Evolutionary conservation across 2,797 vertebrate genomes (phyloP).

Genomic region (Petrocephalus sullivani): DNA sequence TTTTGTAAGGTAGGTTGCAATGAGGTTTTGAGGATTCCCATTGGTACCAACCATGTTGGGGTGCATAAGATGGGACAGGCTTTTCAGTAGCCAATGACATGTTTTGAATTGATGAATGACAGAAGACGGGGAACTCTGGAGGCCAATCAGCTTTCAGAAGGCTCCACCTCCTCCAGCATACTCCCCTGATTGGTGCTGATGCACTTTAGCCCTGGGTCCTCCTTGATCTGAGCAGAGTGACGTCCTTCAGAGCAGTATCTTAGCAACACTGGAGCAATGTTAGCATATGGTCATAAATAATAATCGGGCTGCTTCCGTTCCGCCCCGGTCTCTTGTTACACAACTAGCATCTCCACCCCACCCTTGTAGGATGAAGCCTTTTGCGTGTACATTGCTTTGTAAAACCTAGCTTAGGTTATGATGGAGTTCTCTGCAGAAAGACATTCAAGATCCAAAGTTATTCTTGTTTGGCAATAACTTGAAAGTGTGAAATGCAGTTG

Average conservation of each 20-base stretch:
- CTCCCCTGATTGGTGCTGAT: neutral
- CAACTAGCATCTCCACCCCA: neutral
- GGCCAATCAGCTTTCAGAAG: neutral
- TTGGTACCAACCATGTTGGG: neutral
- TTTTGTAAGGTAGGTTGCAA: neutral
- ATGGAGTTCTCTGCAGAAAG: constrained; percentile 23
- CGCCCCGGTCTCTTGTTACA: neutral
- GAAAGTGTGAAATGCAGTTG: neutral
- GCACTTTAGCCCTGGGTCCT: neutral
- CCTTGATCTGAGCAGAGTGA: neutral
- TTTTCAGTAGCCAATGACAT: neutral
- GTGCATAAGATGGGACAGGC: neutral
- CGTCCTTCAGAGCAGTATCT: neutral
- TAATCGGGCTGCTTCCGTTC: constrained; percentile 11
- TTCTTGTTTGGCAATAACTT: neutral
- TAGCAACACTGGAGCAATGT: neutral
- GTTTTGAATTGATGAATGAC: neutral
- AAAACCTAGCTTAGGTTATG: constrained; percentile 6
- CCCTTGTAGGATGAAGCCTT: neutral
- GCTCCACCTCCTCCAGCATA: neutral
- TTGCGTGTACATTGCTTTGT: neutral
- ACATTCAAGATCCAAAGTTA: neutral
- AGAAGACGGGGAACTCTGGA: neutral
- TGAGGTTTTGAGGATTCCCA: neutral
- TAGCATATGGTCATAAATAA: constrained; percentile 29